Percentiles rank a stretch among this genome's conserved stretches.
Evolutionary conservation across 2,888 invertebrate species (phyloP).

Genomic region (Camponotus fellah): DNA sequence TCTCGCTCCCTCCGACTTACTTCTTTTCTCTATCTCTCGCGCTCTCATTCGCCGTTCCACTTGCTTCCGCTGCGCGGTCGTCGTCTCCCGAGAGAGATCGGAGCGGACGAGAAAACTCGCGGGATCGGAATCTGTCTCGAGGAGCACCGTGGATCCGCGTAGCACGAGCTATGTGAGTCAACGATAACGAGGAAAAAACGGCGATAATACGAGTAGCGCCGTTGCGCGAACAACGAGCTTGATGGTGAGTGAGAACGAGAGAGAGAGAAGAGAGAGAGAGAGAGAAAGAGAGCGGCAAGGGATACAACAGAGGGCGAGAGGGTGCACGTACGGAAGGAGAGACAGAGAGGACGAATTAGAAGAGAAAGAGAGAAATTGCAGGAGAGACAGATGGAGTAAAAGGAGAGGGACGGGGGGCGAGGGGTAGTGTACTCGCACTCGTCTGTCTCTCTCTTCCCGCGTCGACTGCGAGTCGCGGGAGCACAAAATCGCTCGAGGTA

Average conservation of each 20-base stretch:
- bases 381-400: constrained; percentile 28
- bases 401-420: background rate
- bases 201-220: background rate
- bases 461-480: constrained; percentile 54
- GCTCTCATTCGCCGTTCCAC: constrained; percentile 32
- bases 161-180: constrained; percentile 22
- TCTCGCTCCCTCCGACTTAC: constrained; percentile 7
- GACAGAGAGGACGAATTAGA: constrained; percentile 27
- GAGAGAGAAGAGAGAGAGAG: constrained; percentile 2
- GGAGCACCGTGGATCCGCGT: constrained; percentile 3
- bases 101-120: constrained; percentile 30
- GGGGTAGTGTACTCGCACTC: constrained; percentile 47
- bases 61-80: constrained; percentile 17
- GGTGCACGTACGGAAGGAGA: constrained; percentile 52
- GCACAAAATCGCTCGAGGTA: constrained; percentile 65
- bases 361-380: constrained; percentile 13
- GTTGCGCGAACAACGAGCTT: constrained; percentile 24
- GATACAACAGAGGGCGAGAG: constrained; percentile 49
- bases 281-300: constrained; percentile 35
- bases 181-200: background rate
- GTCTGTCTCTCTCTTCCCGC: constrained; percentile 65
- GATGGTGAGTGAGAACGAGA: constrained; percentile 47
- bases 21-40: constrained; percentile 20
- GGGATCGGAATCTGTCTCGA: constrained; percentile 24
- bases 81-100: constrained; percentile 19